Evolutionary conservation across 2,113 vertebrate genomes (phyloP), one percentile per base, ranked within the genome.

Genomic region (Brachypodius melanocephalos): DNA sequence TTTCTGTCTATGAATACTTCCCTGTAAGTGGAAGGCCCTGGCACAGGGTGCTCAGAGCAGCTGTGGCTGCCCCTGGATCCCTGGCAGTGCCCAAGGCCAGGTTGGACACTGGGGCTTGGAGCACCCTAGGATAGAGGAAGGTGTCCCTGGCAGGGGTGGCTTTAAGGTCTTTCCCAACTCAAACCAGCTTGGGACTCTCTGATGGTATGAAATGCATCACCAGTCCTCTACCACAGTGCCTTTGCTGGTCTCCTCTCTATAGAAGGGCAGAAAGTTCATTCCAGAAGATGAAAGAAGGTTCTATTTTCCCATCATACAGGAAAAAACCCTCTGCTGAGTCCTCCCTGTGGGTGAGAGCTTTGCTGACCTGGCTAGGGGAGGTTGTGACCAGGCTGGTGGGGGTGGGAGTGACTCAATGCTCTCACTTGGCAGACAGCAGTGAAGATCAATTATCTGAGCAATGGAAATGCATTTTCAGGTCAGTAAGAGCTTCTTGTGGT

Each of bases 391-490:
- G 51, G 46, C 84, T 77, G 55, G 46, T 15, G 43, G 75, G 51
- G 34, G 34, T 17, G 2, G 1, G 40, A 67, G 40, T 85, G 89
- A 90, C 57, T 95, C 93, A 85, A 55, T n/a, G 78, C 82, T 85
- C 65, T 88, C 85, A 58, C 75, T 83, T 72, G 91, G 75, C 75
- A 82, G 32, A 59, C 40, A 40, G 54, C 51, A 18, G 48, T 72
- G 86, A 67, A 88, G 62, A 85, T 90, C 66, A 83, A 90, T 85
- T 88, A 79, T 72, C 66, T 59, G 87, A 85, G 76, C 71, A 71
- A 38, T 59, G 57, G 43, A 88, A 95, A 92, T 72, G 79, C 61
- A 17, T 81, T 93, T 87, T 86, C 85, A 62, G 85, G 73, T 91
- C 90, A 94, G n/a, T 14, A 65, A 74, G 32, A 80, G 63, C 68